Conservation (phyloP, 1,140 invertebrate genomes). For the Arctopsyche grandis region DNA sequence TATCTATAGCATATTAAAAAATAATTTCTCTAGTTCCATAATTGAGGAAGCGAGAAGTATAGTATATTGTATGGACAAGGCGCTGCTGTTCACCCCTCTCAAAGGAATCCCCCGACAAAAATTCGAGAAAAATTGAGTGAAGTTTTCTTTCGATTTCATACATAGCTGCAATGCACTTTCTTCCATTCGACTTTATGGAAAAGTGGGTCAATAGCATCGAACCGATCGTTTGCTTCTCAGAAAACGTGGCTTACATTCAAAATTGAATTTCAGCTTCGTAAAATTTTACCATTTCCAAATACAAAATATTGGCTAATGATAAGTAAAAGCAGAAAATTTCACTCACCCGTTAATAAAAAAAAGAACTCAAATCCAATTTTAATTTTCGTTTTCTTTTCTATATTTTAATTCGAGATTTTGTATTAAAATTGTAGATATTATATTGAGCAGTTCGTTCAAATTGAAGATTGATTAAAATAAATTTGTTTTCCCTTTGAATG, state of each 20-base stretch:
- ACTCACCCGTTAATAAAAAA: too few species aligned
- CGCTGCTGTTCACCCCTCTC: too few species aligned
- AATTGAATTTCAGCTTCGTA: slow-evolving; percentile 19
- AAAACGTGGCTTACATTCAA: slow-evolving; percentile 21
- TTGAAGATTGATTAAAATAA: neutral
- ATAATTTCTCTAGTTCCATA: too few species aligned
- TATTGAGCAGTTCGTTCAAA: neutral
- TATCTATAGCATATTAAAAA: too few species aligned
- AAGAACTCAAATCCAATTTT: too few species aligned
- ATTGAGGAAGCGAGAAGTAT: too few species aligned
- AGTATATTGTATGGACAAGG: too few species aligned
- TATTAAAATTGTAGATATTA: neutral
- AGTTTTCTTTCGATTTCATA: too few species aligned
- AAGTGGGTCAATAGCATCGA: slow-evolving; percentile 21
- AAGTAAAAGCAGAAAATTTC: neutral
- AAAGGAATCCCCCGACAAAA: too few species aligned
- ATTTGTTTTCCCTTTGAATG: too few species aligned
- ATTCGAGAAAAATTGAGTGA: too few species aligned
- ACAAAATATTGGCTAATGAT: neutral
- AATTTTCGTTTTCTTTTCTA: neutral
- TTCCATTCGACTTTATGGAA: neutral
- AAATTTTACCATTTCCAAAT: neutral
- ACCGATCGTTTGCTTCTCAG: neutral
- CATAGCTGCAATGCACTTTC: too few species aligned
- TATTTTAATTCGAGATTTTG: neutral